Evolutionary conservation across 2,113 vertebrate species (phyloP), one percentile per base, ranked within the genome.

Genomic region (Mola mola): DNA sequence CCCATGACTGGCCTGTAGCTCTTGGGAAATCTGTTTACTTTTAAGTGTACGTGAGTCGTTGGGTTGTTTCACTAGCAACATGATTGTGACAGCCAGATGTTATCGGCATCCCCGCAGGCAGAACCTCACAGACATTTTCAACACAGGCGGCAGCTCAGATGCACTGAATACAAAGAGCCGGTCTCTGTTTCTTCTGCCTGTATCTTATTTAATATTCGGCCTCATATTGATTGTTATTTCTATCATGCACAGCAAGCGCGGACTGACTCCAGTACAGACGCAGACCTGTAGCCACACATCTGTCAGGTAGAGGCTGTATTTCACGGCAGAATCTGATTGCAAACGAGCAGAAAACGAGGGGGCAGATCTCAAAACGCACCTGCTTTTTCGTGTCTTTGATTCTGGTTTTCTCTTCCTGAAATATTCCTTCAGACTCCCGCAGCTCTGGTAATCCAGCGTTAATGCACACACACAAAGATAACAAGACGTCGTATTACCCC

Each of bases 221-320:
- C 9, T 75, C 5, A 48, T 29, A 8, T 10, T 36, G 13, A 46
- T 33, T n/a, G 21, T 25, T 46, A 25, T 42, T 13, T 8, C 0
- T 34, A 17, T 17, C 34, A 59, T 20, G 29, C 34, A 58, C 9
- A 29, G 17, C 15, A 72, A 19, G 38, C 55, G 42, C 31, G 38
- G 4, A 62, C 59, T 36, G 43, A 51, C 44, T 56, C 4, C 15
- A 40, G 17, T 15, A 8, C 5, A 15, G 33, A 47, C 60, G 81
- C 85, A 83, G 64, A 89, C 86, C 86, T 88, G 86, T 85, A 76
- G 85, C 82, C 48, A 61, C 68, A 80, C 81, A 83, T 81, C 69
- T 82, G 76, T 47, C 82, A 88, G 78, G 80, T 80, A 60, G 34
- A 74, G 36, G 77, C 67, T 81, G 67, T 79, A 68, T 87, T 61